A percentile compares a stretch with the other conserved stretches of the same genome.
These are phyloP conservation scores for Spinibarbus caldwelli DNA, from an alignment of 2,797 vertebrate genomes.

Conservation along the genomic window DNA sequence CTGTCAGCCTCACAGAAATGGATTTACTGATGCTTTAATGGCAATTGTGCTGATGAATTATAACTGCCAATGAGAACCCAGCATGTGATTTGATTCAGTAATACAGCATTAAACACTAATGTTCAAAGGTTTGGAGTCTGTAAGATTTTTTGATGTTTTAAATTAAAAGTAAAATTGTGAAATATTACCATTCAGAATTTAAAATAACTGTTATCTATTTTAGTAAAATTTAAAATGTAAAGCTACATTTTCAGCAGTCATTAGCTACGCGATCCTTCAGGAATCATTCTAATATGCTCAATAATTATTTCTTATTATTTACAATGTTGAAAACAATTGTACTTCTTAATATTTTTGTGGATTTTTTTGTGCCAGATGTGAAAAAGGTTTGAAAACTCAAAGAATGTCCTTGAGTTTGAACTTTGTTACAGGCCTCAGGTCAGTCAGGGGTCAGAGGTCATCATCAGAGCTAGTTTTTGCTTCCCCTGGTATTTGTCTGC, in stretches of 20 bases:
- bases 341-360: not conserved
- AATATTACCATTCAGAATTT: not conserved
- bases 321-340: not conserved
- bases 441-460: slow-evolving; percentile 3
- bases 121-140: not conserved
- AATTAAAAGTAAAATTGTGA: not conserved
- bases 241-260: not conserved
- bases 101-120: not conserved
- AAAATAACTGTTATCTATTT: not conserved
- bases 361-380: not conserved
- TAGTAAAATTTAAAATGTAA: not conserved
- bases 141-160: not conserved
- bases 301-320: not conserved
- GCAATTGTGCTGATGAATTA: not conserved
- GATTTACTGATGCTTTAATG: not conserved
- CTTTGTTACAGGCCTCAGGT: not conserved
- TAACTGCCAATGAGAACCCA: not conserved
- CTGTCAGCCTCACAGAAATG: not conserved
- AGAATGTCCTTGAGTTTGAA: not conserved
- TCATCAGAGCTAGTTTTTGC: not conserved
- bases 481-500: not conserved
- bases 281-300: not conserved
- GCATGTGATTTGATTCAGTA: not conserved
- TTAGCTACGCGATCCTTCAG: not conserved
- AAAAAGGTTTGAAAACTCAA: not conserved